Evolutionary conservation across 2,113 vertebrate genomes (phyloP).

Genomic region (Actenoides hombroni): DNA sequence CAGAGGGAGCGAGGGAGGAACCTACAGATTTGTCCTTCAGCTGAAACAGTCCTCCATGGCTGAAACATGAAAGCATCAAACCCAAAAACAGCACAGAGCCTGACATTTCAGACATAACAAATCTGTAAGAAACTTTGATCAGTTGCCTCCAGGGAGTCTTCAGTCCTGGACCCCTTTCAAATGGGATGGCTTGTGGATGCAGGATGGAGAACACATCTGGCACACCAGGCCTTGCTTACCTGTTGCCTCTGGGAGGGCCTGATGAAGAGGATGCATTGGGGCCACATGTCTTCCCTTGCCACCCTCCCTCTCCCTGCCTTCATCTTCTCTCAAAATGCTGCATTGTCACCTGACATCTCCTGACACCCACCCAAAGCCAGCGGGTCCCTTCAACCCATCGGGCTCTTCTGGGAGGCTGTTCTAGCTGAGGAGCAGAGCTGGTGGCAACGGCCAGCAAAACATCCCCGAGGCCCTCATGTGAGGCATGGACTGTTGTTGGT

Average conservation of each 20-base stretch:
- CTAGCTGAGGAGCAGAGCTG: neutral
- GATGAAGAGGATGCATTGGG: neutral
- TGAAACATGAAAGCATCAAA: neutral
- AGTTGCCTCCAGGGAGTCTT: neutral
- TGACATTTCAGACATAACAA: neutral
- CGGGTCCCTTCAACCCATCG: neutral
- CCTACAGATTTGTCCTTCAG: neutral
- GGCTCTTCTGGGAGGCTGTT: neutral
- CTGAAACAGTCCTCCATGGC: neutral
- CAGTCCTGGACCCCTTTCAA: neutral
- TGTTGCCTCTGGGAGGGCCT: neutral
- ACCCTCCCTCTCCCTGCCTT: neutral
- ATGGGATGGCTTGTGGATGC: neutral
- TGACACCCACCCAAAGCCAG: neutral
- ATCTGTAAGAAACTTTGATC: neutral
- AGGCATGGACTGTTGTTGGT: neutral
- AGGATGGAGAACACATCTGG: neutral
- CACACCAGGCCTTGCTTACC: neutral
- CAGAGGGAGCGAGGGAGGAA: slow-evolving; percentile 5
- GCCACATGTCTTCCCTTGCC: neutral
- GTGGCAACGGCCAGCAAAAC: fast-evolving
- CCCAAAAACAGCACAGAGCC: neutral
- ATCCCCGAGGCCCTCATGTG: fast-evolving
- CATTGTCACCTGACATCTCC: neutral
- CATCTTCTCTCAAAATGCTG: neutral